Percentiles rank a stretch among this genome's conserved stretches.
phyloP scores from a whole-genome alignment of 2,888 invertebrate species.

The Lasioglossum figueresi region DNA sequence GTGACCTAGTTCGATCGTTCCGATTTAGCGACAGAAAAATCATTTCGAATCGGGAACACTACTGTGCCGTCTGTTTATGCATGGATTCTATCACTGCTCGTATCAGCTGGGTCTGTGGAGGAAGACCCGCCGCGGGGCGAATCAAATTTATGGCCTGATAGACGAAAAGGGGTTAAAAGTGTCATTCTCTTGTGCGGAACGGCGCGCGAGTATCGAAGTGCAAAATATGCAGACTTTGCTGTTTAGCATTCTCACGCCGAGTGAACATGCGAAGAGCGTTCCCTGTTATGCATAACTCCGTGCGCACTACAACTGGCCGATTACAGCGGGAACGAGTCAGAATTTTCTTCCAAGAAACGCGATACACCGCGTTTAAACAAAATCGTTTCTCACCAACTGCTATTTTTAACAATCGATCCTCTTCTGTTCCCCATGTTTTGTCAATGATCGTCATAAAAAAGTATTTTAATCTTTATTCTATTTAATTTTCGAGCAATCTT shows the following conservation, averaged over 20 bases:
- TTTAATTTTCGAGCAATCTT: not conserved
- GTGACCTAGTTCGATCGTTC: not conserved
- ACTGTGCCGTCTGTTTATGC: constrained; percentile 25
- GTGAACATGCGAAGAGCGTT: constrained; percentile 15
- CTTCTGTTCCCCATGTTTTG: no score
- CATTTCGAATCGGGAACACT: not conserved
- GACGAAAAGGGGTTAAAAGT: constrained; percentile 54
- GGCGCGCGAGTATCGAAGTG: constrained; percentile 58
- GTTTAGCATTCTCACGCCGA: constrained; percentile 41
- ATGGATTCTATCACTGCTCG: constrained; percentile 38
- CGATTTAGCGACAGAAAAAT: not conserved
- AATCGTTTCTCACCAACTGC: not conserved
- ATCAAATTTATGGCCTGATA: constrained; percentile 67
- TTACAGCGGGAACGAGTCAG: not conserved
- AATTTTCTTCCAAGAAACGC: not conserved
- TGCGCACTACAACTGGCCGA: not conserved
- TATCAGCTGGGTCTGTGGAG: constrained; percentile 18
- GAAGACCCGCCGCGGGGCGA: constrained; percentile 42
- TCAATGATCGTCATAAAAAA: no score
- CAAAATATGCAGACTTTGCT: constrained; percentile 70
- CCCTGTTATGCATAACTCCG: not conserved
- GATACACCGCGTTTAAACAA: not conserved
- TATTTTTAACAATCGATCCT: no score
- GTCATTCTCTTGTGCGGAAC: constrained; percentile 45
- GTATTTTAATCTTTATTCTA: not conserved